Evolutionary conservation across 2,113 vertebrate genomes (phyloP), one percentile per base, ranked within the genome.

Genomic region (Rhizomys pruinosus): DNA sequence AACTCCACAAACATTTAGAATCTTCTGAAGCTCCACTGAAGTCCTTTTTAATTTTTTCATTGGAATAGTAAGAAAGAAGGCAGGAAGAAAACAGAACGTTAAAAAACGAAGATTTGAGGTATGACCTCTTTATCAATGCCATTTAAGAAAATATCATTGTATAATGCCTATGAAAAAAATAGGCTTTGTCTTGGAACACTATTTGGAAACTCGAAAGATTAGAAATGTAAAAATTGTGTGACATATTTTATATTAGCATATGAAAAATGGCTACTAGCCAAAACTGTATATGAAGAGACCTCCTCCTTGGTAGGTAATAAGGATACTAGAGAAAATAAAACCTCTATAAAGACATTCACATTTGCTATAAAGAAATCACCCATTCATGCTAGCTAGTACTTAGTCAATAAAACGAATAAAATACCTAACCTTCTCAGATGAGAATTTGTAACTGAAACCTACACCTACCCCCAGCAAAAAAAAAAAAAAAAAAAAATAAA

Each of bases 401-500:
- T 86, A 92, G n/a, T 25, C 22, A 92, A 63, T 87, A 89, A 92
- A 93, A 77, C 39, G n/a, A 66, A 91, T 89, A 86, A 95, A 27
- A 76, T 44, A 86, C 25, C 37, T 69, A 64, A 82, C 23, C 13
- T 55, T 78, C 17, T 78, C 55, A 87, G 93, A 39, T 61, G 32
- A 95, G 63, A 91, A 89, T 59, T 25, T 85, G 69, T 80, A 91
- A 93, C 39, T 47, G 17, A 95, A n/a, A n/a, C n/a, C n/a, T n/a
- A n/a, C n/a, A n/a, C n/a, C n/a, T n/a, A n/a, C n/a, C n/a, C n/a
- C n/a, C n/a, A n/a, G n/a, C n/a, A n/a, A n/a, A n/a, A n/a, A n/a
- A n/a, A n/a, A n/a, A n/a, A n/a, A n/a, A n/a, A n/a, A n/a, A n/a
- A n/a, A n/a, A n/a, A n/a, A 22, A 74, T 68, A 86, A 86, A 86